Evolutionary conservation across 2,797 vertebrate genomes (phyloP).

Genomic region (Ctenopoma multispine): DNA sequence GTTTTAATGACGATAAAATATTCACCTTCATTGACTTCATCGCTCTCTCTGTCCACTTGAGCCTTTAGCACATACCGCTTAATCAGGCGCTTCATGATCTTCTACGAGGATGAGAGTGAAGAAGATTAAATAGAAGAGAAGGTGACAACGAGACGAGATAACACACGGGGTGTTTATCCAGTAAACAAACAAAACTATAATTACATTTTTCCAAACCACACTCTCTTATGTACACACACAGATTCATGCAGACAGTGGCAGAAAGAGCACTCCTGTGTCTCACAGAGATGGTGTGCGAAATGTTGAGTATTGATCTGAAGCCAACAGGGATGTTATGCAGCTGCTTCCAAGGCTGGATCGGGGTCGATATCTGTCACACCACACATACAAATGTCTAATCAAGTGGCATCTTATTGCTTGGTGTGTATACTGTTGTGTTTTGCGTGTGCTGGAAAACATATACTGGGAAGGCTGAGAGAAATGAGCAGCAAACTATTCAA

Average conservation of each 20-base stretch:
- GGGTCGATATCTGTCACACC: constrained; percentile 50
- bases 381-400: constrained; percentile 43
- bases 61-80: constrained; percentile 97
- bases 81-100: constrained; percentile 98
- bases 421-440: constrained; percentile 1
- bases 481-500: background rate
- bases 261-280: constrained; percentile 13
- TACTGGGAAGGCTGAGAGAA: background rate
- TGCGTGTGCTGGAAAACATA: constrained; percentile 6
- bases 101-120: constrained; percentile 80
- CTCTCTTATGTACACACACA: background rate
- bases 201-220: background rate
- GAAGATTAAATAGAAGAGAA: constrained; percentile 31
- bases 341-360: constrained; percentile 21
- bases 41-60: constrained; percentile 95
- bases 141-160: constrained; percentile 15
- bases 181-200: constrained; percentile 14
- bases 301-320: constrained; percentile 56
- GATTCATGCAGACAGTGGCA: constrained; percentile 8
- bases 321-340: constrained; percentile 38
- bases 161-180: background rate
- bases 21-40: constrained; percentile 98
- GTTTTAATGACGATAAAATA: constrained; percentile 28
- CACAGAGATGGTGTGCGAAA: constrained; percentile 25
- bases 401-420: constrained; percentile 20